phyloP scores from a whole-genome alignment of 2,888 invertebrate species.

The Nomada fucata region DNA sequence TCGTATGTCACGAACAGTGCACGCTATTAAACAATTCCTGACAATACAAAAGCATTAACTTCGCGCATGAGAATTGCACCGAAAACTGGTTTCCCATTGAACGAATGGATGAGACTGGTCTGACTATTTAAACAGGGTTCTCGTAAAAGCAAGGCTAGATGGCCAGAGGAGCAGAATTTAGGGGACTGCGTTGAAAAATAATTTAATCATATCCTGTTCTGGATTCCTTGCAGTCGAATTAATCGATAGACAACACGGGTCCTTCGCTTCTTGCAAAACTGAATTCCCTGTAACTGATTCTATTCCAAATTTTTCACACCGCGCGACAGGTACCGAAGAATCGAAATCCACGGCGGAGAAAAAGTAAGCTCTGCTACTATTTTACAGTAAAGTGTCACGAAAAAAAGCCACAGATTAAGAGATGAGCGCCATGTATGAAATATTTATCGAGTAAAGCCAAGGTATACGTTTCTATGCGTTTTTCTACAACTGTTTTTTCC shows the following conservation, averaged over 20 bases:
- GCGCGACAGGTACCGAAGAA: background rate
- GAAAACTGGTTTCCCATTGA: no score
- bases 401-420: constrained; percentile 10
- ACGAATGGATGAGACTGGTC: no score
- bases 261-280: no score
- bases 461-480: background rate
- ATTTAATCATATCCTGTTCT: background rate
- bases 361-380: background rate
- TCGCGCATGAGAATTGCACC: no score
- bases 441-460: constrained; percentile 13
- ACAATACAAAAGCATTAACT: background rate
- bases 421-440: constrained; percentile 11
- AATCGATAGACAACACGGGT: no score
- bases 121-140: no score
- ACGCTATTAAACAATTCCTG: background rate
- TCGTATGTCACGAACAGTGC: constrained; percentile 2
- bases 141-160: no score
- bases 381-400: background rate
- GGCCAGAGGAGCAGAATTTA: no score
- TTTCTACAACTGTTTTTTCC: background rate
- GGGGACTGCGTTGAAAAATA: no score
- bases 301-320: no score
- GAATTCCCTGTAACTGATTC: no score
- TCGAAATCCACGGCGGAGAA: background rate
- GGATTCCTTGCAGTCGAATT: background rate